Base-by-base conservation (phyloP, 2,888 invertebrate genomes). In the Pachliopta kotzebuea region DNA sequence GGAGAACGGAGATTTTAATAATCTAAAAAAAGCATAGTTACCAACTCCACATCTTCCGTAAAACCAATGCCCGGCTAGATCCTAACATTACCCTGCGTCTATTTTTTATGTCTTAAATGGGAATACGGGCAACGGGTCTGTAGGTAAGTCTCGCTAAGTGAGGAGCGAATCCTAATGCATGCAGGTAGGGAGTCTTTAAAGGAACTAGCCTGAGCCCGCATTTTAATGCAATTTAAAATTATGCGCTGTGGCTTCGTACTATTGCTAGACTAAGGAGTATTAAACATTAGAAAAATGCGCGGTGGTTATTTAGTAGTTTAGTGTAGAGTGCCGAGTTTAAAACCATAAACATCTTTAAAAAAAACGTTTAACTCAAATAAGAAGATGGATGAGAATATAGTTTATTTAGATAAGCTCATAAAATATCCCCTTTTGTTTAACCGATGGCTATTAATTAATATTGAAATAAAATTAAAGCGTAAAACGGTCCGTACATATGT, bases 81-180 rank as follows among this genome's bases (percentile, higher is more conserved):
- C 82, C 87, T 84, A 86, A 86, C 84, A 88, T 85, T 84, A 85
- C 78, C 77, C 81, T 83, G 81, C 82, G 71, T 86, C 84, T 86
- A 86, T 87, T 91, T 90, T 90, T 90, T 90, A 87, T 83, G 73
- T 74, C 77, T 78, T 71, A 81, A 81, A 84, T 84, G 81, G 80
- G 85, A 91, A 91, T 90, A 90, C 90, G 91, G 90, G 90, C 90
- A 91, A 88, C 86, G 80, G 91, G 91, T 91, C 86, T 91, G 85
- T 91, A 90, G 91, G 91, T 91, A 88, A 91, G 85, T 73, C 74
- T 70, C 72, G 69, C 75, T 84, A 84, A 84, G 84, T 82, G 81
- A 78, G 78, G 80, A 80, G 83, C 79, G 86, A 86, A 82, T 87
- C 81, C 86, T 88, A 87, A 89, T 84, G 79, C 82, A 88, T 86